Evolutionary conservation across 2,888 invertebrate species (phyloP), one percentile per base, ranked within the genome.

Genomic region (Allophyes oxyacanthae): DNA sequence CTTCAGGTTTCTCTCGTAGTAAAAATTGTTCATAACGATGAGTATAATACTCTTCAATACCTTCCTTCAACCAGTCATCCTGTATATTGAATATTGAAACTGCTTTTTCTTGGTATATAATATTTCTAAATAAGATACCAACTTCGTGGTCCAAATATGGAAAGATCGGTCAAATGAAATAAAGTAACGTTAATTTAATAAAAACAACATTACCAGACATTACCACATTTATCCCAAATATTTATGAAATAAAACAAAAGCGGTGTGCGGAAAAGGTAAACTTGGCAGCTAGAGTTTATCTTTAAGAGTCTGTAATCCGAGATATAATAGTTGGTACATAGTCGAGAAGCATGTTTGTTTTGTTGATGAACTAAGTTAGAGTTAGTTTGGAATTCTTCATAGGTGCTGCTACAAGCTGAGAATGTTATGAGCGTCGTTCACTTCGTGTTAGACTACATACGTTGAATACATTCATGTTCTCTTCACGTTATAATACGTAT

Each of bases 301-400:
- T 84, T n/a, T 83, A 74, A 72, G 74, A 83, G 84, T 81, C 74
- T 81, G 82, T 88, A 86, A 87, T 88, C 87, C 85, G 59, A 68
- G 75, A 86, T 89, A 90, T 90, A 89, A 91, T 87, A 91, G 90
- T 89, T 89, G 60, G 78, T 83, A 88, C 88, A 88, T 85, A 85
- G 85, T 81, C 77, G 78, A 79, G 84, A 82, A 79, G 78, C 81
- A 82, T 87, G 87, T 88, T 90, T 89, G 88, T 86, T 82, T 87
- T 87, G 77, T 82, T 86, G 89, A 90, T 88, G 85, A 86, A 89
- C 78, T 81, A 77, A 86, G 80, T 87, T 85, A 74, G 66, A 82
- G 72, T 79, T 85, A 85, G 83, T 89, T 86, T 71, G 79, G 73
- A 83, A 88, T 89, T 87, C 88, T 88, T 85, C 78, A 78, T 72